Percentiles rank a stretch among this genome's conserved stretches.
phyloP scores from a whole-genome alignment of 2,888 invertebrate species.

The Tanypteryx hageni region DNA sequence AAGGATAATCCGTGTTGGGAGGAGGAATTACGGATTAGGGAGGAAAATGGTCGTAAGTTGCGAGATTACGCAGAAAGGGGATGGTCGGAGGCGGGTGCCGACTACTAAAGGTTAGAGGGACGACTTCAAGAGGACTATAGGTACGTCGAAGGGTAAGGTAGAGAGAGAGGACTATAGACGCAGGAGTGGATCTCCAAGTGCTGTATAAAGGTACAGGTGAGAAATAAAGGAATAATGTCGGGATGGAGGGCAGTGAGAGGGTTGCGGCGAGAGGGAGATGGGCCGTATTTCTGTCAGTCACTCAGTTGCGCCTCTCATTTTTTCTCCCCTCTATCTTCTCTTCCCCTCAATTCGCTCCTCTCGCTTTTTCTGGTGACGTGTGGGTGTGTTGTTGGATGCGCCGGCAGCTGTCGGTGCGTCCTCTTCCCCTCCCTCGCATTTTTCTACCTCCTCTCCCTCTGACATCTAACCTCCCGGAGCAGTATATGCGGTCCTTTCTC shows the following conservation, averaged over 20 bases:
- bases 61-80: not conserved
- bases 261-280: not conserved
- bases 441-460: not conserved
- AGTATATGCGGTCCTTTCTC: not conserved
- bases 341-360: too few species aligned
- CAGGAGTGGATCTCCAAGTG: not conserved
- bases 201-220: conserved; percentile 13
- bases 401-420: too few species aligned
- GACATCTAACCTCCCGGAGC: not conserved
- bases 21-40: not conserved
- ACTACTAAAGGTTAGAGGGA: too few species aligned
- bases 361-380: too few species aligned
- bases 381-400: too few species aligned
- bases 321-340: too few species aligned
- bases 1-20: not conserved
- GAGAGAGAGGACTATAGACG: not conserved
- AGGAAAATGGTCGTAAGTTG: not conserved
- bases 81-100: not conserved
- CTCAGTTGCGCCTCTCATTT: too few species aligned
- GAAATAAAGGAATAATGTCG: not conserved
- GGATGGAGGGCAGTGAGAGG: too few species aligned
- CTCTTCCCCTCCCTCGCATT: not conserved
- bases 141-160: not conserved
- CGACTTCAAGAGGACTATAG: too few species aligned
- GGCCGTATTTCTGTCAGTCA: too few species aligned